These are phyloP conservation scores for Smithornis capensis DNA, from an alignment of 2,113 vertebrate genomes.

Conservation along the genomic window DNA sequence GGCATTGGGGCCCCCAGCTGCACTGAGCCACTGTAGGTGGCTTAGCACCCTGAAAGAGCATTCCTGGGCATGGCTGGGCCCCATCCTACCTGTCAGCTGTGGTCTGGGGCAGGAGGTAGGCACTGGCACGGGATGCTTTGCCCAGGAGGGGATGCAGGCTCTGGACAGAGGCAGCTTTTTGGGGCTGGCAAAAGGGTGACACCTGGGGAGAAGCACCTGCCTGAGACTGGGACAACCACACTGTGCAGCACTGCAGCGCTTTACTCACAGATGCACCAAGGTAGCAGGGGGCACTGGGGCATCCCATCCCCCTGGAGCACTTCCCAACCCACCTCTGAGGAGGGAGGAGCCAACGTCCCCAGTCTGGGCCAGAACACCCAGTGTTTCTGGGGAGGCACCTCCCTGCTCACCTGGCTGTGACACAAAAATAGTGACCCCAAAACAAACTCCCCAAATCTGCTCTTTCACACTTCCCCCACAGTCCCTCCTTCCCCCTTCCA, in stretches of 20 bases:
- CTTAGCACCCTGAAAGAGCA: accelerated
- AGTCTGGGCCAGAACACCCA: accelerated
- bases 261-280: accelerated
- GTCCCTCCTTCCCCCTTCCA: neutral
- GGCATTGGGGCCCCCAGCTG: too few relatives aligned
- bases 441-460: neutral
- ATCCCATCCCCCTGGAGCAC: neutral
- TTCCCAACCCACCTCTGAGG: accelerated
- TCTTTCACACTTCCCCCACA: neutral
- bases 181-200: constrained; percentile 85
- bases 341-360: accelerated
- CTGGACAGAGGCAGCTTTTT: constrained; percentile 85
- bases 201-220: constrained; percentile 75
- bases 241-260: accelerated
- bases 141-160: constrained; percentile 79
- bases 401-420: neutral
- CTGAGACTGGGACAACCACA: neutral
- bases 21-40: neutral
- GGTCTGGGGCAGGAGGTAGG: constrained; percentile 78
- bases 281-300: accelerated
- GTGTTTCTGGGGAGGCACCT: neutral
- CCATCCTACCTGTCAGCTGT: constrained; percentile 76
- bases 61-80: accelerated
- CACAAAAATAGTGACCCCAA: neutral
- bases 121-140: constrained; percentile 79